These are phyloP conservation scores for Rhagonycha lutea DNA, from an alignment of 2,888 invertebrate genomes.

Conservation along the genomic window DNA sequence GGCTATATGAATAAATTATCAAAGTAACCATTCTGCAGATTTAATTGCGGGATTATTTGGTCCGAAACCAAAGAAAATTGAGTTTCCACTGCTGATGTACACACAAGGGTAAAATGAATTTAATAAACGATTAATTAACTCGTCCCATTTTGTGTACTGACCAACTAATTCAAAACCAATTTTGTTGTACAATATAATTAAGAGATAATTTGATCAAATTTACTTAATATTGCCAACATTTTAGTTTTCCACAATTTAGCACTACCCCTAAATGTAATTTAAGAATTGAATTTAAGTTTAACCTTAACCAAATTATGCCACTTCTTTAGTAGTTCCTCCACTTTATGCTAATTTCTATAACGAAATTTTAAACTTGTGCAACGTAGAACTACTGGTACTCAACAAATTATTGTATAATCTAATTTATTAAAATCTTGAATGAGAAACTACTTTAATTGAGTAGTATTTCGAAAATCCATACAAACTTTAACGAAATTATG, in stretches of 20 bases:
- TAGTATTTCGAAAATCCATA: not conserved
- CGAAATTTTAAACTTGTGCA: not conserved
- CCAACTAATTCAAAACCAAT: not conserved
- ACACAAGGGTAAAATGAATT: conserved; percentile 2
- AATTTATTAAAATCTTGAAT: not conserved
- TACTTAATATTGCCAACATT: not conserved
- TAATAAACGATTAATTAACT: not conserved
- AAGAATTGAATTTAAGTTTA: not conserved
- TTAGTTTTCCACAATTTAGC: not conserved
- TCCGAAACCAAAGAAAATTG: conserved; percentile 3
- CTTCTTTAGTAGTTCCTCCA: not conserved
- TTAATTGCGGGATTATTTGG: conserved; percentile 2
- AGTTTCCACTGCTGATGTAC: conserved; percentile 1
- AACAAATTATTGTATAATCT: not conserved
- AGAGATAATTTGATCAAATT: conserved; percentile 1
- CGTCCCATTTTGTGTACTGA: not conserved
- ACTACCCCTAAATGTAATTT: not conserved
- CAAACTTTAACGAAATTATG: not conserved
- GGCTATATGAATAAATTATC: conserved; percentile 17
- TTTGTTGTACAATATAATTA: not conserved
- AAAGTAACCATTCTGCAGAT: conserved; percentile 4
- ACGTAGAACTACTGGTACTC: not conserved
- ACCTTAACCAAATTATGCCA: not conserved
- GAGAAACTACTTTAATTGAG: not conserved
- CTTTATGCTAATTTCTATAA: not conserved